These are phyloP conservation scores for Meiosimyza platycephala DNA, from an alignment of 2,888 invertebrate genomes.

Conservation along the genomic window DNA sequence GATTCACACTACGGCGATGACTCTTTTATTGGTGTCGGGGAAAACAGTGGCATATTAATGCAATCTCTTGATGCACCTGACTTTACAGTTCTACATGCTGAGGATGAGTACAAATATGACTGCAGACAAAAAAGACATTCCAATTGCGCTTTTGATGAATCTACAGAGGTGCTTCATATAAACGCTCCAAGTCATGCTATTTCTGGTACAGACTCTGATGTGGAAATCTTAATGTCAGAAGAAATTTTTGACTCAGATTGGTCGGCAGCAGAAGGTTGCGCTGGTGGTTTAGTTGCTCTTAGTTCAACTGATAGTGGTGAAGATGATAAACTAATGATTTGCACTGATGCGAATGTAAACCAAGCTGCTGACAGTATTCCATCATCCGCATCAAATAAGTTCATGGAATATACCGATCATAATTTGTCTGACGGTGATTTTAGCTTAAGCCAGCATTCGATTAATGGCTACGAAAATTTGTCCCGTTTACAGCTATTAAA, in stretches of 20 bases:
- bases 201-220: slow-evolving; percentile 51
- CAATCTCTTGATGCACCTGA: slow-evolving; percentile 44
- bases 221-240: slow-evolving; percentile 51
- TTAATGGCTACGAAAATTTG: slow-evolving; percentile 40
- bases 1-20: slow-evolving; percentile 40
- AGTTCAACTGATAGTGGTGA: background rate
- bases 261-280: slow-evolving; percentile 44
- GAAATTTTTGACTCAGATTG: slow-evolving; percentile 49
- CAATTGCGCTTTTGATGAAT: slow-evolving; percentile 44
- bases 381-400: slow-evolving; percentile 20
- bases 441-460: slow-evolving; percentile 18
- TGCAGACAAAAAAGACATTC: too few species aligned
- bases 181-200: slow-evolving; percentile 33
- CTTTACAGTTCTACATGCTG: slow-evolving; percentile 46
- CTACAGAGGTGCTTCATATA: slow-evolving; percentile 44
- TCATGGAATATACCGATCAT: slow-evolving; percentile 41
- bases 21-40: slow-evolving; percentile 27
- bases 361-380: background rate
- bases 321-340: slow-evolving; percentile 5
- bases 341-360: background rate
- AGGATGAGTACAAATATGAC: slow-evolving; percentile 30
- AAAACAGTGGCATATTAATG: slow-evolving; percentile 37
- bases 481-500: slow-evolving; percentile 44
- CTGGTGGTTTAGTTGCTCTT: slow-evolving; percentile 25
- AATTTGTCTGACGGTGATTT: slow-evolving; percentile 42